Percentiles rank a stretch among this genome's conserved stretches.
phyloP scores from a whole-genome alignment of 1,140 invertebrate species.

The Trissolcus basalis region DNA sequence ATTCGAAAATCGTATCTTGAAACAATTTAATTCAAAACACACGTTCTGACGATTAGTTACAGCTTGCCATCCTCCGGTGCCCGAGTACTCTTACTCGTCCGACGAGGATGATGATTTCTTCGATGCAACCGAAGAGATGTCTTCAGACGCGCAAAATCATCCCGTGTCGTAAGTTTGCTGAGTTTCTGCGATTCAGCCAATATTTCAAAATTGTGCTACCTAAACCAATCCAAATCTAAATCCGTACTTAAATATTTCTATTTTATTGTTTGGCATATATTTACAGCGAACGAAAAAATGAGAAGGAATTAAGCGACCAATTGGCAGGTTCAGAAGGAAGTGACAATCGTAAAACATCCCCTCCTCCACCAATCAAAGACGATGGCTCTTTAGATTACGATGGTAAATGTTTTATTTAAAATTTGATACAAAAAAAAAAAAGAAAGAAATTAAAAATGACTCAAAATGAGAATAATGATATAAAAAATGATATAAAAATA shows the following conservation, averaged over 20 bases:
- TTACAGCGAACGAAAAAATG: slow-evolving; percentile 66
- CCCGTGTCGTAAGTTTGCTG: slow-evolving; percentile 35
- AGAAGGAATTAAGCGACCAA: slow-evolving; percentile 43
- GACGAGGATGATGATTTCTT: slow-evolving; percentile 98
- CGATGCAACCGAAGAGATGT: slow-evolving; percentile 91
- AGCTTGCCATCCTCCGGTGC: slow-evolving; percentile 80
- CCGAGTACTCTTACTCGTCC: slow-evolving; percentile 95
- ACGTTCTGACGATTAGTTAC: slow-evolving; percentile 26
- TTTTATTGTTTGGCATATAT: slow-evolving; percentile 5
- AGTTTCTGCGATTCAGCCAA: neutral
- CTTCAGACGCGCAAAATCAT: slow-evolving; percentile 69
- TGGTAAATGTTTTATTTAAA: no score
- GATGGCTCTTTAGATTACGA: slow-evolving; percentile 84
- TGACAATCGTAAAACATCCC: slow-evolving; percentile 66
- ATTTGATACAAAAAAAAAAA: no score
- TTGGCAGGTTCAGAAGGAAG: slow-evolving; percentile 50
- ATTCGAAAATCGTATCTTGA: no score
- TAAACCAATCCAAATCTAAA: no score
- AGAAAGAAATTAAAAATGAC: no score
- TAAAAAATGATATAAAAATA: no score
- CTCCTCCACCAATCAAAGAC: slow-evolving; percentile 76
- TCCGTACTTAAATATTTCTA: neutral
- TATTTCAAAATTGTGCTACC: no score
- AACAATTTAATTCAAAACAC: no score
- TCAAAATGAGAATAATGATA: no score